A percentile compares a stretch with the other conserved stretches of the same genome.
Conservation (phyloP, 1,140 invertebrate genomes). For the honey bee (Apis mellifera) region DNA sequence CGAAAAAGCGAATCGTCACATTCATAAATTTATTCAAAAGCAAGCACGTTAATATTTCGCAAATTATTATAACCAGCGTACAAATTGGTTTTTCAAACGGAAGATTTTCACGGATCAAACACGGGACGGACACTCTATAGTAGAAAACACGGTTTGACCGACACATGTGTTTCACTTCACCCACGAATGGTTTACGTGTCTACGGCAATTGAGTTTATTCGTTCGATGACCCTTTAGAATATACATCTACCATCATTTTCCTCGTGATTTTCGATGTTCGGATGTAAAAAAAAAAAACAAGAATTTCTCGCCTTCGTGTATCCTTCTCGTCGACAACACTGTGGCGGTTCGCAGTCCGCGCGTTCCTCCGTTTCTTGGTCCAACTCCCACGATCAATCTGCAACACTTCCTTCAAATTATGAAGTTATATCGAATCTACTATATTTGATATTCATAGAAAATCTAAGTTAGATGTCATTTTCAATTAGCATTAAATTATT, state of each 20-base stretch:
- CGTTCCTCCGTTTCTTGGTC: slow-evolving; percentile 64
- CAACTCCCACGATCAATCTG: slow-evolving; percentile 57
- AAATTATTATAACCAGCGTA: slow-evolving; percentile 6
- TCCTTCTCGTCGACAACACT: slow-evolving; percentile 73
- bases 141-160: slow-evolving; percentile 65
- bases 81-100: slow-evolving; percentile 41
- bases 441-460: background rate
- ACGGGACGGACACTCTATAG: slow-evolving; percentile 63
- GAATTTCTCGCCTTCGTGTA: slow-evolving; percentile 69
- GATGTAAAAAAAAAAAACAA: slow-evolving; percentile 67
- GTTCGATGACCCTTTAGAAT: slow-evolving; percentile 54
- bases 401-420: slow-evolving; percentile 34
- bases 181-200: slow-evolving; percentile 58
- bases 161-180: slow-evolving; percentile 71
- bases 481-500: background rate
- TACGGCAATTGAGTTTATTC: slow-evolving; percentile 51
- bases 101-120: slow-evolving; percentile 56
- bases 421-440: slow-evolving; percentile 28
- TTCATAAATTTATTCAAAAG: slow-evolving; percentile 50
- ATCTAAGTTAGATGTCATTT: background rate
- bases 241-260: slow-evolving; percentile 63
- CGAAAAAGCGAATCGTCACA: slow-evolving; percentile 59
- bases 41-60: slow-evolving; percentile 28
- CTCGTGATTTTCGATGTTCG: slow-evolving; percentile 67
- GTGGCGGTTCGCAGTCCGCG: slow-evolving; percentile 69